These are phyloP conservation scores for Montifringilla adamsi DNA, from an alignment of 2,113 vertebrate genomes.

Conservation along the genomic window DNA sequence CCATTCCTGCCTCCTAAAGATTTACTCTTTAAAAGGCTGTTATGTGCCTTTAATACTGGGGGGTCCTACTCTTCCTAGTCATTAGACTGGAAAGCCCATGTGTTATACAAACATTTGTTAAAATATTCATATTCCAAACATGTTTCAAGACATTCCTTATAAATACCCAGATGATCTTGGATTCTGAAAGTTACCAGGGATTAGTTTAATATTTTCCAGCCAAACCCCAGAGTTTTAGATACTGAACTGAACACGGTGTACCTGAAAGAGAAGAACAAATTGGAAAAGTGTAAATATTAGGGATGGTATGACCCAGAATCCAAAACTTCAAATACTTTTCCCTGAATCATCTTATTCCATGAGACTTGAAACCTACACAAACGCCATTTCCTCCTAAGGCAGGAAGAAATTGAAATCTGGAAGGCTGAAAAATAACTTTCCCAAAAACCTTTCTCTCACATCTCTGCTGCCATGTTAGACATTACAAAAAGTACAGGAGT, in stretches of 20 bases:
- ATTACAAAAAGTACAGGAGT: neutral
- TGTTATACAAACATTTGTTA: neutral
- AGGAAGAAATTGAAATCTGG: neutral
- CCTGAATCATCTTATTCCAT: neutral
- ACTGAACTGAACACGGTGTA: neutral
- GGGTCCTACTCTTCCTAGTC: neutral
- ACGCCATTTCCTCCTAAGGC: neutral
- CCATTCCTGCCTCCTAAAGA: neutral
- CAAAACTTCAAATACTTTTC: neutral
- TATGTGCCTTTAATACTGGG: neutral
- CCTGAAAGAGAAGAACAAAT: slow-evolving; percentile 9
- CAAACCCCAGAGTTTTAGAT: neutral
- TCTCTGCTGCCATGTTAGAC: neutral
- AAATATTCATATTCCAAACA: neutral
- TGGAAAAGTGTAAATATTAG: neutral
- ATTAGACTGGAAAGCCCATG: neutral
- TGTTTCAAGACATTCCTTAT: neutral
- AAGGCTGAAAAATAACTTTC: slow-evolving; percentile 3
- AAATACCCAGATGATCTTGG: neutral
- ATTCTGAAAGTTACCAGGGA: neutral
- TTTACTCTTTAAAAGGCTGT: neutral
- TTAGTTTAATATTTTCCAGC: neutral
- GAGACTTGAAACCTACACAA: neutral
- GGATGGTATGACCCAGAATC: neutral
- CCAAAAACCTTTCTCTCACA: neutral